Evolutionary conservation across 2,888 invertebrate genomes (phyloP), one percentile per base, ranked within the genome.

Genomic region (Rotaria macrura): DNA sequence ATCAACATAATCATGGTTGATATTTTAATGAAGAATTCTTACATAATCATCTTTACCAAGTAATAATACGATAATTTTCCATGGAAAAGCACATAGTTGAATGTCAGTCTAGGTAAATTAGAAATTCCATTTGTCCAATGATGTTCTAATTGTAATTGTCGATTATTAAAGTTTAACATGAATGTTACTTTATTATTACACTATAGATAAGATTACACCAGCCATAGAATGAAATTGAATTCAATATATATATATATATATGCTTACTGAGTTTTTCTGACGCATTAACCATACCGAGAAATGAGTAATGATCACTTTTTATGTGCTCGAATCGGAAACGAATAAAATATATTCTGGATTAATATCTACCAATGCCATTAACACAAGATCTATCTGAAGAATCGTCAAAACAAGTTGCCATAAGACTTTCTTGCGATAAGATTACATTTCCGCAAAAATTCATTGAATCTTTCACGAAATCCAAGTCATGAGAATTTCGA

Each of bases 61-160:
- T 43, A 79, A n/a, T 43, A 79, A 25, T n/a, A 79, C n/a, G 25
- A 79, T 43, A n/a, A 79, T 79, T 79, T 79, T 79, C 79, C 79
- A 79, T n/a, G 79, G 79, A 43, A 79, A 43, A n/a, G n/a, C 40
- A n/a, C 79, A 79, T n/a, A 79, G 10, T 43, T n/a, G 79, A 79
- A 79, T 17, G 43, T 79, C 25, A 14, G 43, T n/a, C n/a, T 79
- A n/a, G 79, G 2, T 43, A 79, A 23, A 79, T 43, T 40, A 40
- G 43, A 10, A 43, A n/a, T 40, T 79, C 43, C 25, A 43, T 79
- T 79, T 10, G 43, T 79, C 43, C 79, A 25, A n/a, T 79, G 79
- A 79, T 79, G 79, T 79, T 43, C 79, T 3, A 79, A n/a, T 40
- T n/a, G n/a, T 4, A 79, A n/a, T 40, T 17, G 43, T 43, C 43